Evolutionary conservation across 2,888 invertebrate species (phyloP), one percentile per base, ranked within the genome.

Genomic region (Tenodera sinensis): DNA sequence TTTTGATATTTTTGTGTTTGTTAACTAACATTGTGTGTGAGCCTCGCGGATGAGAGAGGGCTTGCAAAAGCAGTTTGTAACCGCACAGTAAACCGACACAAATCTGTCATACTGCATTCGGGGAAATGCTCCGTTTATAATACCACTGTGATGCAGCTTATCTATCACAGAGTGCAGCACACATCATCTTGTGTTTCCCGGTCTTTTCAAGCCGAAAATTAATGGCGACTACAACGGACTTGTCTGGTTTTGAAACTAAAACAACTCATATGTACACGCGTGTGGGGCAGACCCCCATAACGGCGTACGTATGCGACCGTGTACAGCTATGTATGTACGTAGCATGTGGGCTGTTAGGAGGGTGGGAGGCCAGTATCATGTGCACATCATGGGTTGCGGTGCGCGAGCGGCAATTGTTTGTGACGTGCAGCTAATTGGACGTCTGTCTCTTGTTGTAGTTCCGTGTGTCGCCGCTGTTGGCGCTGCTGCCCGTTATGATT

Each of bases 361-460:
- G 28, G 81, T 27, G 27, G 85, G 54, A 15, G 81, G 54, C 34
- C 27, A 47, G 89, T 85, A 89, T 85, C 89, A 85, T 86, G 82
- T 89, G 89, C 89, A 89, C 83, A 89, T 89, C 89, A 87, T 86
- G 83, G 86, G 87, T 83, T 87, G 83, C 83, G 89, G 85, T 83
- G 82, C 83, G 83, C 81, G 89, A 81, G 47, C 89, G 85, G 89
- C 90, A 90, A 90, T 90, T 90, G 90, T 90, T 90, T 89, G 89
- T 90, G 90, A 90, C 90, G 88, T 90, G 83, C 83, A 83, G 90
- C 90, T 90, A 90, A 90, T 90, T 90, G 90, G 89, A 83, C 88
- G 88, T 85, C 85, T 89, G 83, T 87, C 89, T 83, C 89, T 89
- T 82, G 83, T 86, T 86, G 83, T 87, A 87, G 87, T 87, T 87